A percentile compares a stretch with the other conserved stretches of the same genome.
Conservation (phyloP, 2,888 invertebrate species). For the Anoplius nigerrimus region DNA sequence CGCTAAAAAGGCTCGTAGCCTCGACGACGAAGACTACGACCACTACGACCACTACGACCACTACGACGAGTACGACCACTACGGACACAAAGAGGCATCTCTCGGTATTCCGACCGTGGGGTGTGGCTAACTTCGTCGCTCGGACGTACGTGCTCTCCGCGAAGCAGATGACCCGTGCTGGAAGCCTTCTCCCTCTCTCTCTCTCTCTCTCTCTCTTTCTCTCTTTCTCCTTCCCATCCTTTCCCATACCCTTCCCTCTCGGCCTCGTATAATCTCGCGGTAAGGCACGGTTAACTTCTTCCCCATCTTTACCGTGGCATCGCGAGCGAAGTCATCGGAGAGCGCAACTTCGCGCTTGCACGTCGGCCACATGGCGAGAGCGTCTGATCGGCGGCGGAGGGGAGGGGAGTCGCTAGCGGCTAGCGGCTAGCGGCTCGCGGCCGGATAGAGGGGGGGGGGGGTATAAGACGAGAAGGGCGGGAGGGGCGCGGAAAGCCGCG, state of each 20-base stretch:
- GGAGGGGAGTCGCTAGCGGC: too few species aligned
- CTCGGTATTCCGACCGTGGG: conserved; percentile 15
- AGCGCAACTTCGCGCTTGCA: not conserved
- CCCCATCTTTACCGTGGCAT: not conserved
- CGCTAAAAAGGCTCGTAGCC: too few species aligned
- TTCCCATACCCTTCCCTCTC: not conserved
- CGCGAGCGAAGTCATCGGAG: not conserved
- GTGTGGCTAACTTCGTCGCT: conserved; percentile 24
- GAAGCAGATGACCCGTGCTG: conserved; percentile 4
- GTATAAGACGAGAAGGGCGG: not conserved
- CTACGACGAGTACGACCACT: not conserved
- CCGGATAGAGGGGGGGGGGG: too few species aligned
- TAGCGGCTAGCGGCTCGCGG: too few species aligned
- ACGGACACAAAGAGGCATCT: conserved; percentile 12
- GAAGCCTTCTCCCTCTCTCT: conserved; percentile 19
- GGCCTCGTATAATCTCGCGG: not conserved
- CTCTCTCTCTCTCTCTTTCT: not conserved
- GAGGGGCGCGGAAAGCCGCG: conserved; percentile 13
- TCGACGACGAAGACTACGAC: too few species aligned
- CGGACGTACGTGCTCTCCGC: conserved; percentile 13
- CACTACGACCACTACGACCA: too few species aligned
- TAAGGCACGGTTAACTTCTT: conserved; percentile 1
- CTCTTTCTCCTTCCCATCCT: not conserved
- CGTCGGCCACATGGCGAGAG: not conserved
- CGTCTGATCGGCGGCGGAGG: too few species aligned